Evolutionary conservation across 2,113 vertebrate species (phyloP), one percentile per base, ranked within the genome.

Genomic region (Caretta caretta): DNA sequence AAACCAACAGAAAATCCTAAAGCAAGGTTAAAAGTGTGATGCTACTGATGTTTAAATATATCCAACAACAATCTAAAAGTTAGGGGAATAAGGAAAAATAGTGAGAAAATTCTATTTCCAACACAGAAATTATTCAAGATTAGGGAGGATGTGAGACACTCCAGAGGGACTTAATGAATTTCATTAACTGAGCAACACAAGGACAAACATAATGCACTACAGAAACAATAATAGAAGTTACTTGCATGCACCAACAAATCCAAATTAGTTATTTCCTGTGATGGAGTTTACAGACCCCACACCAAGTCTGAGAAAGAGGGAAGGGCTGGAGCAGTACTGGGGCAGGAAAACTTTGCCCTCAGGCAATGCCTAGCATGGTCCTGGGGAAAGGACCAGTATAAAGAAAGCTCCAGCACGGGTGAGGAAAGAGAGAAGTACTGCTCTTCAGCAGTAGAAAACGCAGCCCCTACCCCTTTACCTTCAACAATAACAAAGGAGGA

Each of bases 21-120:
- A 84, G 76, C 5, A 87, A 90, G n/a, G 91, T 46, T 14, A 65
- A 94, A 75, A 46, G 3, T 48, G 20, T n/a, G 17, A 86, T 12
- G 24, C 12, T 51, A 17, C 4, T 3, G 0, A 17, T n/a, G 56
- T 86, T 82, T 78, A 3, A 65, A 24, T 16, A 38, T 0, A 0
- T 14, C 1, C 22, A 84, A 88, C 2, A 38, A 1, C 2, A 38
- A 1, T n/a, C 65, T 29, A 8, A 76, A 19, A 96, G 59, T 84
- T 9, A 62, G 20, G 79, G 1, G 1, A 9, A 4, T 50, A 59
- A 79, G 85, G n/a, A 62, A 93, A 82, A 89, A 65, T 0, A 69
- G 2, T 4, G 81, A 87, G 4, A 17, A 84, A 78, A 24, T 0
- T 3, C n/a, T 86, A 11, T 42, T 46, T 93, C 24, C 69, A 78